Conservation (phyloP, 2,888 invertebrate genomes). For the Xestoiulus laeticollis region DNA sequence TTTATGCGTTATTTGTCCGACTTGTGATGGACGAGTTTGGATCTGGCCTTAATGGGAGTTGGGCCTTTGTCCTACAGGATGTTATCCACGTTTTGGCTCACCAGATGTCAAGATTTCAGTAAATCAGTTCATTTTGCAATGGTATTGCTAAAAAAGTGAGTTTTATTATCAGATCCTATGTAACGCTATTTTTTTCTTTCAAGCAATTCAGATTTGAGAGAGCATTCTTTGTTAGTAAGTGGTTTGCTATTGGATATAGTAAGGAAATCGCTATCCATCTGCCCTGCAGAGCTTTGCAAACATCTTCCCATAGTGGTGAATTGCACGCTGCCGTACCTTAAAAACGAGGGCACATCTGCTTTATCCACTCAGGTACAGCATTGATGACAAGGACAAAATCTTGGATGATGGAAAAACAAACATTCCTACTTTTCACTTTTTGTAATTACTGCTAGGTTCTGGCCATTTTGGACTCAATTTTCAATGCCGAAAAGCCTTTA, state of each 20-base stretch:
- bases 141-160: no score
- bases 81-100: constrained; percentile 5
- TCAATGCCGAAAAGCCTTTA: constrained; percentile 4
- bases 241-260: background rate
- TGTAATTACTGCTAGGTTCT: background rate
- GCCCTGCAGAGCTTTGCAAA: background rate
- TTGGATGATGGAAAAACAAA: no score
- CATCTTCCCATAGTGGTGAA: constrained; percentile 6
- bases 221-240: background rate
- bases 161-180: no score
- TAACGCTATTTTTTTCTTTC: background rate
- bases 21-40: constrained; percentile 12
- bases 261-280: background rate
- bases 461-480: constrained; percentile 40
- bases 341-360: background rate
- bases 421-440: no score
- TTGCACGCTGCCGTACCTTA: background rate
- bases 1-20: background rate
- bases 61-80: constrained; percentile 34
- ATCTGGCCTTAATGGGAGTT: background rate
- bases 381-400: no score
- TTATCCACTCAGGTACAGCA: background rate
- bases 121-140: background rate
- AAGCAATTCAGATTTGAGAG: background rate
- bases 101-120: background rate